Evolutionary conservation across 2,797 vertebrate species (phyloP).

Genomic region (Odontamblyopus lacepedii): DNA sequence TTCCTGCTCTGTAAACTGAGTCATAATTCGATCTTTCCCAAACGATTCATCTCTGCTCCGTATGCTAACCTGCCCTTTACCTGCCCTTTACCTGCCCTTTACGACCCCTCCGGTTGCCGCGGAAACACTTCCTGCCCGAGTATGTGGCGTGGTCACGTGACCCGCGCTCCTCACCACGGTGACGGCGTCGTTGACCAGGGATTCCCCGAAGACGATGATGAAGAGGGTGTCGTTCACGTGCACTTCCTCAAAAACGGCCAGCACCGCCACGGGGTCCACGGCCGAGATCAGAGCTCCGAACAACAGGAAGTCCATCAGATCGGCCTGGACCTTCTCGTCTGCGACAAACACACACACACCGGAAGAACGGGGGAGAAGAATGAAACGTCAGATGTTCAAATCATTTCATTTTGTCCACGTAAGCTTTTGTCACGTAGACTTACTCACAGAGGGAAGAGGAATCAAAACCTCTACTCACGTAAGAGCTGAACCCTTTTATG

Average conservation of each 20-base stretch:
- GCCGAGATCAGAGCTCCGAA: constrained; percentile 94
- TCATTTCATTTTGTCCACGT: too few species aligned
- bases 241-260: constrained; percentile 94
- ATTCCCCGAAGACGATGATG: constrained; percentile 97
- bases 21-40: too few species aligned
- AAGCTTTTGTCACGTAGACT: too few species aligned
- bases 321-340: constrained; percentile 87
- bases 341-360: background rate
- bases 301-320: constrained; percentile 92
- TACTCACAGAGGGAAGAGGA: too few species aligned
- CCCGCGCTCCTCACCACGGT: constrained; percentile 83
- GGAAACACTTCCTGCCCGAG: background rate
- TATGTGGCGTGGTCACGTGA: background rate
- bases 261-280: constrained; percentile 91
- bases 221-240: constrained; percentile 94
- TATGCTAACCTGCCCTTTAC: background rate
- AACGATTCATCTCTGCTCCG: background rate
- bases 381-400: too few species aligned
- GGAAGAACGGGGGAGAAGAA: constrained; percentile 1
- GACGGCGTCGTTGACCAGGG: constrained; percentile 92
- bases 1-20: too few species aligned
- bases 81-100: constrained; percentile 3
- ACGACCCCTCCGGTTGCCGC: background rate
- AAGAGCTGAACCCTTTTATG: too few species aligned
- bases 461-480: too few species aligned